Evolutionary conservation across 2,113 vertebrate genomes (phyloP).

Genomic region (Struthidea cinerea): DNA sequence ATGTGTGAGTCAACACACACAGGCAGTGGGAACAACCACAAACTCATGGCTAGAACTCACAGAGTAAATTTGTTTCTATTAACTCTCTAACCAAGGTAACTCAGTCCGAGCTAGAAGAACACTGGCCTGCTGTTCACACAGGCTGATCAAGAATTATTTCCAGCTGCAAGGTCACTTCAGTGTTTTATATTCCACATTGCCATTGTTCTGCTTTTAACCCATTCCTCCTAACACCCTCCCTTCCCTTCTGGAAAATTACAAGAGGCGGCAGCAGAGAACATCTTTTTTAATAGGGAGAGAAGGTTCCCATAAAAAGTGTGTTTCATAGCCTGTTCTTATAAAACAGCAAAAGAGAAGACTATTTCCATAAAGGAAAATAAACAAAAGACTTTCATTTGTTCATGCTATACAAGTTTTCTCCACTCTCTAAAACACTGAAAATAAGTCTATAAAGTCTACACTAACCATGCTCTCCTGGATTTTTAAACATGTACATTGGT

Average conservation of each 20-base stretch:
- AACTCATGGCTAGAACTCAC: neutral
- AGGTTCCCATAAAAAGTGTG: neutral
- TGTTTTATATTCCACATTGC: neutral
- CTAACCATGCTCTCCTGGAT: neutral
- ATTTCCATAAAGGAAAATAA: neutral
- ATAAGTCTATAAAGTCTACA: neutral
- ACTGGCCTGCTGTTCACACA: neutral
- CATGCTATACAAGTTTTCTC: neutral
- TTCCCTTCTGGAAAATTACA: neutral
- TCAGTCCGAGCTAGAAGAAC: neutral
- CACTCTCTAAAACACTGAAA: neutral
- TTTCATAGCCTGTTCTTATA: neutral
- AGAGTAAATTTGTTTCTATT: neutral
- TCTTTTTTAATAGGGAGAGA: neutral
- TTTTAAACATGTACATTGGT: neutral
- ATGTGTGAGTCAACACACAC: rapidly evolving
- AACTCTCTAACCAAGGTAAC: neutral
- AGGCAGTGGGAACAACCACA: neutral
- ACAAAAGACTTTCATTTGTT: neutral
- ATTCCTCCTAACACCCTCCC: neutral
- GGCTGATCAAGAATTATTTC: neutral
- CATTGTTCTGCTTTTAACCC: neutral
- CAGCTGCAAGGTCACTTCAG: neutral
- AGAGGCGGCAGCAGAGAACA: neutral
- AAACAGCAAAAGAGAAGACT: neutral